Base-by-base conservation (phyloP, 2,113 vertebrate genomes). In the Octodon degus region DNA sequence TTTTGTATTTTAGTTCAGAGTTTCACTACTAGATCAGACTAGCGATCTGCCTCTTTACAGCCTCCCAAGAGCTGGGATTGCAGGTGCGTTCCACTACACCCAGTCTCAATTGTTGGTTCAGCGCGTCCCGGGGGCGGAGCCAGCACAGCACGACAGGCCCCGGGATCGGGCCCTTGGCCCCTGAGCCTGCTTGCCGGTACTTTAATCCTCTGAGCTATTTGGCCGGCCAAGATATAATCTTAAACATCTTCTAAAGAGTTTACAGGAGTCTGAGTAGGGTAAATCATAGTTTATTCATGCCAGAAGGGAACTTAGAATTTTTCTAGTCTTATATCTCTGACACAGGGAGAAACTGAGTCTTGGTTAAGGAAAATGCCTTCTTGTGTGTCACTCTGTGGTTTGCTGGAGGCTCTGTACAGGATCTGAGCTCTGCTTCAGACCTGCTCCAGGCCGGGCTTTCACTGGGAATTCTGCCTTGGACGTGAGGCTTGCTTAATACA, bases 391-490 rank as follows among this genome's bases (percentile, higher is more conserved):
- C n/a, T 76, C 32, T 6, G 3, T 30, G n/a, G 34, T 0, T 30
- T 12, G 68, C 20, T 34, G 50, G 4, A 22, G 7, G 5, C 1
- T n/a, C 55, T 37, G 34, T 50, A 5, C 34, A 37, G 16, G 3
- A 85, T 22, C 14, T 40, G 7, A 60, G 40, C 7, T 37, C 32
- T 37, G 16, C 50, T 82, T 34, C 79, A 32, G 0, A 7, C 34
- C 4, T 1, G 17, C 8, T 17, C 19, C 24, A 19, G 5, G 25
- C 7, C 7, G 11, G 14, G 2, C 63, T 65, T 6, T 4, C 27
- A 8, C 3, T 13, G 50, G 1, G 32, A 24, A 0, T 24, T 76
- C 60, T 76, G 24, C 34, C 74, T 82, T 6, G 24, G 7, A 34
- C 3, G 8, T 6, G 37, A 19, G 5, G 22, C 67, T 47, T 80